Evolutionary conservation across 2,888 invertebrate species (phyloP).

Genomic region (Agelastica alni): DNA sequence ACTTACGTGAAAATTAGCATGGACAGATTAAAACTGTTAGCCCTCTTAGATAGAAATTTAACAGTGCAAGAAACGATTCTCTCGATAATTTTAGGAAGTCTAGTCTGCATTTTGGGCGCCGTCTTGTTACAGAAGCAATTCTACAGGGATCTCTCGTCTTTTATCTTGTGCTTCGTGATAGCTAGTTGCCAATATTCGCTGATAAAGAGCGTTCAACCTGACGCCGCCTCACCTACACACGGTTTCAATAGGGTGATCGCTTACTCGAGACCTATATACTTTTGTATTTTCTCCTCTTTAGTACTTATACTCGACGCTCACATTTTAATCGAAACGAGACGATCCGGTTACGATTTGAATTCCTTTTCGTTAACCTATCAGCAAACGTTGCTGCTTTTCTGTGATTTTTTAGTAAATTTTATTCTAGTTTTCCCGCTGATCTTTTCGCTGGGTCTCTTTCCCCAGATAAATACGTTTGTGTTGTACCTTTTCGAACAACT

Average conservation of each 20-base stretch:
- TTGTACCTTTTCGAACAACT: slow-evolving; percentile 97
- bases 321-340: slow-evolving; percentile 54
- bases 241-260: slow-evolving; percentile 95
- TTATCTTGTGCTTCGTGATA: slow-evolving; percentile 96
- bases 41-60: slow-evolving; percentile 90
- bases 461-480: slow-evolving; percentile 94
- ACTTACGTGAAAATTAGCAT: slow-evolving; percentile 80
- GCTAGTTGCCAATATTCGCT: slow-evolving; percentile 97
- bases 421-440: slow-evolving; percentile 90
- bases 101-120: slow-evolving; percentile 86
- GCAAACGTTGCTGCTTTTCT: slow-evolving; percentile 67
- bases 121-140: slow-evolving; percentile 80
- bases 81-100: slow-evolving; percentile 80
- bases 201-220: slow-evolving; percentile 97
- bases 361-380: slow-evolving; percentile 54
- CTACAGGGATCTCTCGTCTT: slow-evolving; percentile 90
- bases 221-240: slow-evolving; percentile 97
- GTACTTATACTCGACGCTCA: slow-evolving; percentile 49
- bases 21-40: slow-evolving; percentile 89
- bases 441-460: slow-evolving; percentile 94
- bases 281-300: slow-evolving; percentile 74
- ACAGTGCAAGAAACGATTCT: slow-evolving; percentile 80
- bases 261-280: slow-evolving; percentile 93
- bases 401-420: slow-evolving; percentile 78
- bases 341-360: slow-evolving; percentile 26